Evolutionary conservation across 2,888 invertebrate species (phyloP).

Genomic region (Ischnura elegans): DNA sequence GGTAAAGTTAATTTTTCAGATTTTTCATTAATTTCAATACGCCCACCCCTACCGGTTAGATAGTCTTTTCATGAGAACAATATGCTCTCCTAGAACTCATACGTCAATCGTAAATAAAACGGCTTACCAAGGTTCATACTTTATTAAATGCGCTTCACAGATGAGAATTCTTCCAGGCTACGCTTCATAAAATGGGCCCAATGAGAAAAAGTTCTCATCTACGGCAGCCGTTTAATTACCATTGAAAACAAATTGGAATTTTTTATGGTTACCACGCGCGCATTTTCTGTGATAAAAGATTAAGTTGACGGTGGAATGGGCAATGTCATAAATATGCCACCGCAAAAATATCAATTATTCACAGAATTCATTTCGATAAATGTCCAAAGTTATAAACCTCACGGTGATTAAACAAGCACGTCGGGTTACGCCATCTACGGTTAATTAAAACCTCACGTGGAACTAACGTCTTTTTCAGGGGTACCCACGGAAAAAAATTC

Average conservation of each 20-base stretch:
- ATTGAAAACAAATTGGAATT: background rate
- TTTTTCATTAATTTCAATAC: background rate
- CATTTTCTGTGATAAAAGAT: background rate
- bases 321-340: background rate
- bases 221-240: background rate
- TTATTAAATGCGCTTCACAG: background rate
- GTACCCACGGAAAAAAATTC: background rate
- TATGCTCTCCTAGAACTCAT: background rate
- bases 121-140: background rate
- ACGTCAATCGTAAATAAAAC: background rate
- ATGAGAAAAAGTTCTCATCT: constrained; percentile 15
- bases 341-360: constrained; percentile 27
- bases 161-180: background rate
- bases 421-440: background rate
- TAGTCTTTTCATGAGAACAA: background rate
- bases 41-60: background rate
- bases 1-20: background rate
- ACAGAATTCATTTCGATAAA: constrained; percentile 5
- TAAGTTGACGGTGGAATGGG: background rate
- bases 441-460: background rate
- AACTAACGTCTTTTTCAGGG: background rate
- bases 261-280: background rate
- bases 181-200: background rate
- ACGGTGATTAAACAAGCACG: background rate
- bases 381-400: constrained; percentile 27